These are phyloP conservation scores for Zaprionus obscuricornis DNA, from an alignment of 2,888 invertebrate species.

Conservation along the genomic window DNA sequence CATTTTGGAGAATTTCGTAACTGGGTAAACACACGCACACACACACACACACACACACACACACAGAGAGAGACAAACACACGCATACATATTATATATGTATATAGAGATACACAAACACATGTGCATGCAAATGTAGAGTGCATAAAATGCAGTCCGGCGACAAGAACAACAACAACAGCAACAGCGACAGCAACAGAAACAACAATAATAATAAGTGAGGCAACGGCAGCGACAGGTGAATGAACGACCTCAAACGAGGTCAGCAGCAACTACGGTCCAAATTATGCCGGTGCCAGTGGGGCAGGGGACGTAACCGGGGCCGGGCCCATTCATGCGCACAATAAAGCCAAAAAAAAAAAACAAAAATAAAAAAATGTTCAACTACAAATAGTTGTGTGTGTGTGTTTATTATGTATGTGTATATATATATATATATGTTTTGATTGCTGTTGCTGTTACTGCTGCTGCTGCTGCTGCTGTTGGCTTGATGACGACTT, in stretches of 20 bases:
- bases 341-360: conserved; percentile 66
- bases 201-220: not conserved
- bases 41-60: conserved; percentile 2
- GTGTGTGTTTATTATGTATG: conserved; percentile 6
- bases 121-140: conserved; percentile 67
- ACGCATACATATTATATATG: too few relatives aligned
- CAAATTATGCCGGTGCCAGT: conserved; percentile 54
- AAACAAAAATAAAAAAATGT: conserved; percentile 35
- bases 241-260: conserved; percentile 81
- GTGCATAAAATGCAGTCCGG: conserved; percentile 71
- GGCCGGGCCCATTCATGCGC: conserved; percentile 67
- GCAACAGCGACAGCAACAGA: conserved; percentile 9
- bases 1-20: conserved; percentile 78
- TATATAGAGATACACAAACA: conserved; percentile 5
- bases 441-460: conserved; percentile 28
- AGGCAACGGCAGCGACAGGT: conserved; percentile 62
- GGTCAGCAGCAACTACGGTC: conserved; percentile 66
- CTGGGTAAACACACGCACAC: conserved; percentile 66
- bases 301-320: conserved; percentile 22
- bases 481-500: conserved; percentile 47
- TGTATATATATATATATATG: conserved; percentile 31
- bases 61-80: conserved; percentile 8
- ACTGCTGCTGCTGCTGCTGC: conserved; percentile 26
- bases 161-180: conserved; percentile 29
- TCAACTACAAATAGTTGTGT: conserved; percentile 50